Evolutionary conservation across 2,113 vertebrate genomes (phyloP), one percentile per base, ranked within the genome.

Genomic region (Ageneiosus marmoratus): DNA sequence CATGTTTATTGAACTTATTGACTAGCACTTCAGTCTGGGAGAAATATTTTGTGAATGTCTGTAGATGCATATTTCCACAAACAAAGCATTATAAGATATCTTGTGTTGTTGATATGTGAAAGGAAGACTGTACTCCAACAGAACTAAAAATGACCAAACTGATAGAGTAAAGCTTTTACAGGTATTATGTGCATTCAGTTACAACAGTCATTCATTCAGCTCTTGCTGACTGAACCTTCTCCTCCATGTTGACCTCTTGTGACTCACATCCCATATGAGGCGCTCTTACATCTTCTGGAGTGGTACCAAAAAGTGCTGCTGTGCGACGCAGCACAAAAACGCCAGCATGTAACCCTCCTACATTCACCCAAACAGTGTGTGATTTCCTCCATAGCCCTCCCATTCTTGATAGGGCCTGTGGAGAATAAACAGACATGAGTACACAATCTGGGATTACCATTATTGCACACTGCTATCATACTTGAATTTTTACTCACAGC

Each of bases 311-410:
- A 85, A 86, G n/a, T 0, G 81, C 84, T 4, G 29, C 50, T 22
- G 96, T 97, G 81, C 98, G 95, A 87, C 92, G 95, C 86, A 99
- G 95, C 53, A 99, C 95, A 44, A 96, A 99, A 24, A 99, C 97
- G 0, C 96, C 97, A 8, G 98, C 97, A 2, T 98, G 97, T 53
- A 99, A 95, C 1, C 98, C 98, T 0, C 98, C 98, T 0, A 99
- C 95, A 1, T 99, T 99, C 84, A 99, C 97, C 98, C 98, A 99
- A 60, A 98, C 96, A 0, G 96, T 98, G 87, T 96, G 96, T 18
- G 91, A 90, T 86, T 94, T 96, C 90, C 88, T 93, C 98, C 98
- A 99, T 53, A 99, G 90, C 44, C 96, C 96, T 0, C 95, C 95
- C 94, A 97, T 93, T 56, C 93, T 93, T 0, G 95, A 96, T 88